Percentiles rank a stretch among this genome's conserved stretches.
Conservation (phyloP, 2,797 vertebrate genomes). For the Podargus strigoides region DNA sequence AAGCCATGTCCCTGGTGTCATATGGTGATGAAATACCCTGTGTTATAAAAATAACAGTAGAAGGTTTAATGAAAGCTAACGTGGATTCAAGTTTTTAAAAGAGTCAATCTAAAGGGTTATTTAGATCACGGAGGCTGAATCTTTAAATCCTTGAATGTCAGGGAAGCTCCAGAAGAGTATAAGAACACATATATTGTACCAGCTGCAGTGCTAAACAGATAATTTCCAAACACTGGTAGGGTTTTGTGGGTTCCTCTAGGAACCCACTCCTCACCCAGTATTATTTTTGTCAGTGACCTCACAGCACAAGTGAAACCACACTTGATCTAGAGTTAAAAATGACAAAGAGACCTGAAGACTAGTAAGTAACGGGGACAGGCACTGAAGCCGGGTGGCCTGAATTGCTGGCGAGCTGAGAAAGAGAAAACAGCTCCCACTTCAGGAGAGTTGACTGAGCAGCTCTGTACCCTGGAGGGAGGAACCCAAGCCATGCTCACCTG, state of each 20-base stretch:
- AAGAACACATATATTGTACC: fast-evolving
- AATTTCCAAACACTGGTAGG: neutral
- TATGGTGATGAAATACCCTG: neutral
- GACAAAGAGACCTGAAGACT: neutral
- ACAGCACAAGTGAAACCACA: neutral
- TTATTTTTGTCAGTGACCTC: neutral
- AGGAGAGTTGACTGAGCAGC: fast-evolving
- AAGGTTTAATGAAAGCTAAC: neutral
- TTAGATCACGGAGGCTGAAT: neutral
- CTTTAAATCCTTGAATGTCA: neutral
- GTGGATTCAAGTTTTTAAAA: neutral
- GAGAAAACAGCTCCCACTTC: neutral
- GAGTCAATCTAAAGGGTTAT: neutral
- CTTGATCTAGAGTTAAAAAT: neutral
- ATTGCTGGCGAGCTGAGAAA: neutral
- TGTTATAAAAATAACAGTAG: neutral
- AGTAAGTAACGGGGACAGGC: neutral
- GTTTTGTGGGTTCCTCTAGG: neutral
- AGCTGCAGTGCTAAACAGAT: neutral
- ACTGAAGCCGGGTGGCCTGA: neutral
- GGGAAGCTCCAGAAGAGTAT: neutral
- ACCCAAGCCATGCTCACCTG: fast-evolving
- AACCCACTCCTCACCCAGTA: neutral
- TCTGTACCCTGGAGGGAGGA: neutral
- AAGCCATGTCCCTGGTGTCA: too few relatives aligned